Evolutionary conservation across 2,888 invertebrate species (phyloP).

Genomic region (Drosophila suboccidentalis): DNA sequence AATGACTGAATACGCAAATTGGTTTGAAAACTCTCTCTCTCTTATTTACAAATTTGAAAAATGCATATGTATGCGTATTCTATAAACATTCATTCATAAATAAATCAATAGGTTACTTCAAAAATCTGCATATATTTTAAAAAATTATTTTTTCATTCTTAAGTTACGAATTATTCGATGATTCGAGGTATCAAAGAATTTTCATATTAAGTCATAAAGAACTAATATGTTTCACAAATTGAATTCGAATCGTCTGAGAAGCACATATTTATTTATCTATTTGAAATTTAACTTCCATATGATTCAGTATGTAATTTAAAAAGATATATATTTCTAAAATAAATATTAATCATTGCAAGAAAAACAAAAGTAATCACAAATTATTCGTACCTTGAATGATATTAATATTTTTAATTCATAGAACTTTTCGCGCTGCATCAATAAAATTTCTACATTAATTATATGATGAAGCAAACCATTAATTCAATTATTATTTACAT

Average conservation of each 20-base stretch:
- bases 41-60: conserved; percentile 5
- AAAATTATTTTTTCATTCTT: not conserved
- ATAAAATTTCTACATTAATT: not conserved
- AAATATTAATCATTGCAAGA: no score
- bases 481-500: no score
- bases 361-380: no score
- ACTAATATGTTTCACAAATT: no score
- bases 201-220: not conserved
- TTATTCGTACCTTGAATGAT: no score
- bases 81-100: not conserved
- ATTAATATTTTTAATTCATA: not conserved
- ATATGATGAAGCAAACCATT: not conserved
- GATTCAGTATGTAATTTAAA: no score
- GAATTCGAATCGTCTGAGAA: no score
- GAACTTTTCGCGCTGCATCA: not conserved
- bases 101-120: not conserved
- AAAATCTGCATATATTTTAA: not conserved
- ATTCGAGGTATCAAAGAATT: not conserved
- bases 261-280: no score
- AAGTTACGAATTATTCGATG: not conserved
- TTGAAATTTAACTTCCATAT: no score
- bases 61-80: not conserved
- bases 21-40: conserved; percentile 6
- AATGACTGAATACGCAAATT: conserved; percentile 19
- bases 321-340: no score